Conservation (phyloP, 2,888 invertebrate genomes). For the Tachina fera region DNA sequence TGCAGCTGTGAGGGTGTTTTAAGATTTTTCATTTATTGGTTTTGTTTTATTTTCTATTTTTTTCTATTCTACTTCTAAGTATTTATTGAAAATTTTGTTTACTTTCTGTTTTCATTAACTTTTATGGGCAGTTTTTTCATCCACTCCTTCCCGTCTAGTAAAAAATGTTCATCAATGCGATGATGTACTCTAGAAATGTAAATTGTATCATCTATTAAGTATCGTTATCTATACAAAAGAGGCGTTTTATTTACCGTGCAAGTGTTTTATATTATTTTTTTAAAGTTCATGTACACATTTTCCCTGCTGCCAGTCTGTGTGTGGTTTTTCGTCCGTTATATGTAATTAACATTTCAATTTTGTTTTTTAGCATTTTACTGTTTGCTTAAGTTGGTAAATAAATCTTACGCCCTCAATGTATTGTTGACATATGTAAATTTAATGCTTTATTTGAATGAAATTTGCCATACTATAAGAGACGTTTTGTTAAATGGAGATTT, state of each 20-base stretch:
- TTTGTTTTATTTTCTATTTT: constrained; percentile 28
- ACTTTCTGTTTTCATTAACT: constrained; percentile 71
- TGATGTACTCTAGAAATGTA: constrained; percentile 22
- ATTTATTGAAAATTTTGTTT: constrained; percentile 68
- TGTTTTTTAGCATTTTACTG: constrained; percentile 64
- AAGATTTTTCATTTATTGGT: constrained; percentile 40
- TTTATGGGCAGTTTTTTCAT: constrained; percentile 40
- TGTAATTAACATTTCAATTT: constrained; percentile 72
- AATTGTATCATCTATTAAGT: constrained; percentile 68
- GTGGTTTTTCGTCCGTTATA: constrained; percentile 51
- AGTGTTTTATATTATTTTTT: constrained; percentile 44
- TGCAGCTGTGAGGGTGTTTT: constrained; percentile 51
- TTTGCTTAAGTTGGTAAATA: constrained; percentile 67
- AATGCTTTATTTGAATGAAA: constrained; percentile 51
- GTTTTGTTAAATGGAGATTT: constrained; percentile 32
- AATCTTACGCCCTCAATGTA: constrained; percentile 63
- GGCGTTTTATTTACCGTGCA: constrained; percentile 69
- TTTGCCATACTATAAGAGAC: constrained; percentile 3
- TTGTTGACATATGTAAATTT: constrained; percentile 75
- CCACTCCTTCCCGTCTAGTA: background rate
- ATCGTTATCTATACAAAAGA: constrained; percentile 62
- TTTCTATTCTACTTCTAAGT: background rate
- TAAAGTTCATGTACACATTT: constrained; percentile 5
- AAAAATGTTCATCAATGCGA: constrained; percentile 11
- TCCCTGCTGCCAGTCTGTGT: constrained; percentile 31